These are phyloP conservation scores for Climacteris rufus DNA, from an alignment of 2,113 vertebrate genomes.

Conservation along the genomic window DNA sequence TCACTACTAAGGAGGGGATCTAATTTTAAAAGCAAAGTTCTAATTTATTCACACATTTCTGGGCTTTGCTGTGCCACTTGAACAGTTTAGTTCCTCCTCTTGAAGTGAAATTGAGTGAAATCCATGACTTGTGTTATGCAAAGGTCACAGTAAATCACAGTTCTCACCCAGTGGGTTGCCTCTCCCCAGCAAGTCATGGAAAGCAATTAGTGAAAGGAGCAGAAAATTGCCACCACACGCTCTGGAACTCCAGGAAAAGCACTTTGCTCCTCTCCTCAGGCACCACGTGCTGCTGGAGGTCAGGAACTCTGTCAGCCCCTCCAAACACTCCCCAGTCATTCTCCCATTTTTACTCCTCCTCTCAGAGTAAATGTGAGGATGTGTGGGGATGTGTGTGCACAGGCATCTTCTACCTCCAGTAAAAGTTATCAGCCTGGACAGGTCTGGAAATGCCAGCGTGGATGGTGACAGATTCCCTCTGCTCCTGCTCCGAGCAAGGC, in stretches of 20 bases:
- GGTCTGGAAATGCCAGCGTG: not conserved
- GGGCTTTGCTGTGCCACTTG: not conserved
- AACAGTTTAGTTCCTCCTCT: not conserved
- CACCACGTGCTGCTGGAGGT: not conserved
- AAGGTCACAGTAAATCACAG: not conserved
- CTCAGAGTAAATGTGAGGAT: not conserved
- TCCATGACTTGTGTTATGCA: fast-evolving
- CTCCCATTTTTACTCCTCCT: not conserved
- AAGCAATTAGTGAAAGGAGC: not conserved
- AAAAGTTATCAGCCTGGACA: not conserved
- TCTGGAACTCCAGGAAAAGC: not conserved
- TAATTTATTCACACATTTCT: not conserved
- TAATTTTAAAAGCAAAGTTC: not conserved
- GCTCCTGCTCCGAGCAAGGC: not conserved
- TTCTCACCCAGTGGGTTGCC: not conserved
- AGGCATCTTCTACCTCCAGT: not conserved
- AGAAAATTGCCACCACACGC: not conserved
- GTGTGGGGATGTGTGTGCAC: not conserved
- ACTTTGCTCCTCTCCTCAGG: not conserved
- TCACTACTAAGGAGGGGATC: not conserved
- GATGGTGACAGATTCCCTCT: not conserved
- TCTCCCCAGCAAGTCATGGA: not conserved
- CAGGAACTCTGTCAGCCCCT: not conserved
- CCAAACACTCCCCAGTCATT: not conserved
- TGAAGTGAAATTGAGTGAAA: not conserved